Evolutionary conservation across 2,888 invertebrate genomes (phyloP), one percentile per base, ranked within the genome.

Genomic region (Eupeodes luniger): DNA sequence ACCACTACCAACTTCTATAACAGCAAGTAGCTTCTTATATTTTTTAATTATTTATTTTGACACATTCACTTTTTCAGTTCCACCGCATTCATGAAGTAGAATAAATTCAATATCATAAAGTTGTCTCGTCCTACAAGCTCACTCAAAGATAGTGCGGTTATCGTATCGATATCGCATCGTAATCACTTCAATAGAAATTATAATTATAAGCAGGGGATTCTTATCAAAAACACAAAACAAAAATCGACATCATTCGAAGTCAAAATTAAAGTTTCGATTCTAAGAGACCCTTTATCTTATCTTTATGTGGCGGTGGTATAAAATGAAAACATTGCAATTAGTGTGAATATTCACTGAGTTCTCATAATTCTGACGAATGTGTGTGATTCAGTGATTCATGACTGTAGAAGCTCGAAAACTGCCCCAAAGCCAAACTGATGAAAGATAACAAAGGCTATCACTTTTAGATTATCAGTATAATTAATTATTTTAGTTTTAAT

Each of bases 401-500:
- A 47, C 47, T 40, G 40, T 40, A 9, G 14, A 47, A 14, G 34
- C 5, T 40, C 40, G 1, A 55, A 3, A 19, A 27, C 27, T 5
- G 14, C 6, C 1, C n/a, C 40, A 27, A 69, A 51, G 16, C 9
- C 6, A 36, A 70, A 27, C 9, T 67, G 1, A 72, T 11, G 5
- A 47, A 59, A 44, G 72, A 72, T 72, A 72, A 72, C 47, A 72
- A 49, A 72, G 72, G 72, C 72, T 59, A 72, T 72, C 66, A 40
- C 59, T 27, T 14, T 47, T 10, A 44, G 55, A 55, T 70, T 55
- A 70, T 27, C 27, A 27, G 5, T 19, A 12, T 4, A 14, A 69
- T 7, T 51, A 66, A 44, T 59, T 59, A 47, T 7, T 57, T 34
- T 36, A 53, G 14, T 55, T 40, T 40, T 40, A 4, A 59, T 72